Conservation (phyloP, 2,113 vertebrate genomes). For the Nesogale talazaci region DNA sequence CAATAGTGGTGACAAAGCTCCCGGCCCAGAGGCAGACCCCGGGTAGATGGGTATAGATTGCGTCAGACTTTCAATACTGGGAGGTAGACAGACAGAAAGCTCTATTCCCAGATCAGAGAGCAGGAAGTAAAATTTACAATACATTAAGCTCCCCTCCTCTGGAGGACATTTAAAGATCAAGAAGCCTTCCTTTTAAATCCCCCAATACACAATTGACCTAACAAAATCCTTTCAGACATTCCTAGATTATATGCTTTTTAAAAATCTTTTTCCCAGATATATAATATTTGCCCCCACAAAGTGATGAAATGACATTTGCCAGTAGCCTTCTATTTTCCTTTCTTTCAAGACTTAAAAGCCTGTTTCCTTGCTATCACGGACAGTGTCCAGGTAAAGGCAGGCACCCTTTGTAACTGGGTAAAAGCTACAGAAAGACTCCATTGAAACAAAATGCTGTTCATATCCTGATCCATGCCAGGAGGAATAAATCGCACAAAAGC, state of each 20-base stretch:
- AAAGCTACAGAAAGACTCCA: slow-evolving; percentile 67
- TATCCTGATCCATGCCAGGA: slow-evolving; percentile 58
- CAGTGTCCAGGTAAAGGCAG: slow-evolving; percentile 49
- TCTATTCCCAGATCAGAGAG: slow-evolving; percentile 51
- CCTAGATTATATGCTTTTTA: slow-evolving; percentile 61
- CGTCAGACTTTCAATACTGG: slow-evolving; percentile 77
- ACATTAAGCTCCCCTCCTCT: slow-evolving; percentile 60
- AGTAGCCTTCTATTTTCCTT: slow-evolving; percentile 64
- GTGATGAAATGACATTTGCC: slow-evolving; percentile 69
- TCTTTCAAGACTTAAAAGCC: slow-evolving; percentile 51
- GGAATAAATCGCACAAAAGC: slow-evolving; percentile 72
- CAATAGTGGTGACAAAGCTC: slow-evolving; percentile 70
- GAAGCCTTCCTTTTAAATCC: slow-evolving; percentile 63
- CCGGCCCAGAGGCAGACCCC: slow-evolving; percentile 69
- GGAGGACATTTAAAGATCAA: slow-evolving; percentile 75
- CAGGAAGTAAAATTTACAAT: slow-evolving; percentile 71
- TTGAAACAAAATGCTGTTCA: slow-evolving; percentile 66
- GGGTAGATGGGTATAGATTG: slow-evolving; percentile 62
- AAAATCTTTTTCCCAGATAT: slow-evolving; percentile 71
- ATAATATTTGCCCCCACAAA: slow-evolving; percentile 75
- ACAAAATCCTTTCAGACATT: slow-evolving; percentile 76
- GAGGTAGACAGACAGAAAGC: slow-evolving; percentile 62
- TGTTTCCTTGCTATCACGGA: slow-evolving; percentile 69
- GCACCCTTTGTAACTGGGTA: slow-evolving; percentile 69
- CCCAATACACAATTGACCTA: slow-evolving; percentile 71